Conservation (phyloP, 1,140 invertebrate species). For the Drosophila suzukii region DNA sequence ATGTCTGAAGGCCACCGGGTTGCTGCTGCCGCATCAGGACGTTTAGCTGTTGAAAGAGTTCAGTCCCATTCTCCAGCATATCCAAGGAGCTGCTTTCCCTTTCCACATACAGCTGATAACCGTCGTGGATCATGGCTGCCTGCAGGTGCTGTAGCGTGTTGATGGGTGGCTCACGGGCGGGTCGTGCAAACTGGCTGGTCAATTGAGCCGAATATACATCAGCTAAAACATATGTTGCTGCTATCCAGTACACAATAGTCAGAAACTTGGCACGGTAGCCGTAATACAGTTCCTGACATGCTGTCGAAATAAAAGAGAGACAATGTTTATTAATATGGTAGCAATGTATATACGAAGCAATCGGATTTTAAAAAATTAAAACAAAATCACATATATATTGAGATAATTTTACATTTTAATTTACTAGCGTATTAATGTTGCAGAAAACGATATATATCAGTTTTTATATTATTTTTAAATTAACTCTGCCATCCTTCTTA, state of each 20-base stretch:
- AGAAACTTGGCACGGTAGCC: conserved; percentile 87
- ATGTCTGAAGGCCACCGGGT: conserved; percentile 61
- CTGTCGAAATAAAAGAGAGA: conserved; percentile 17
- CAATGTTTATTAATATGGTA: too few relatives aligned
- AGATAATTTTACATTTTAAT: too few relatives aligned
- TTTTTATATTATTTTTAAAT: too few relatives aligned
- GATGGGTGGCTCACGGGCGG: conserved; percentile 87
- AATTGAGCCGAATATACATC: conserved; percentile 90
- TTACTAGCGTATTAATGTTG: too few relatives aligned
- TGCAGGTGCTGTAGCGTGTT: conserved; percentile 87
- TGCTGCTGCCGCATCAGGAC: conserved; percentile 87
- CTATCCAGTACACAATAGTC: conserved; percentile 87
- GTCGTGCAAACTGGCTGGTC: conserved; percentile 88
- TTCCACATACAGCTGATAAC: conserved; percentile 88
- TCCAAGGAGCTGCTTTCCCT: conserved; percentile 88
- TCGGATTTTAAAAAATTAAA: too few relatives aligned
- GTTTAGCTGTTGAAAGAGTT: conserved; percentile 88
- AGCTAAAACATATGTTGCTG: conserved; percentile 89
- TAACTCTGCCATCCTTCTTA: too few relatives aligned
- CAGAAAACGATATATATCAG: too few relatives aligned
- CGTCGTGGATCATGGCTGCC: conserved; percentile 86
- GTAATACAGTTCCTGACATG: conserved; percentile 85
- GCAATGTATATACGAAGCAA: too few relatives aligned
- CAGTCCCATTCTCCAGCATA: conserved; percentile 91
- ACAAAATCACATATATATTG: too few relatives aligned